Evolutionary conservation across 2,888 invertebrate species (phyloP).

Genomic region (Cantharis lateralis): DNA sequence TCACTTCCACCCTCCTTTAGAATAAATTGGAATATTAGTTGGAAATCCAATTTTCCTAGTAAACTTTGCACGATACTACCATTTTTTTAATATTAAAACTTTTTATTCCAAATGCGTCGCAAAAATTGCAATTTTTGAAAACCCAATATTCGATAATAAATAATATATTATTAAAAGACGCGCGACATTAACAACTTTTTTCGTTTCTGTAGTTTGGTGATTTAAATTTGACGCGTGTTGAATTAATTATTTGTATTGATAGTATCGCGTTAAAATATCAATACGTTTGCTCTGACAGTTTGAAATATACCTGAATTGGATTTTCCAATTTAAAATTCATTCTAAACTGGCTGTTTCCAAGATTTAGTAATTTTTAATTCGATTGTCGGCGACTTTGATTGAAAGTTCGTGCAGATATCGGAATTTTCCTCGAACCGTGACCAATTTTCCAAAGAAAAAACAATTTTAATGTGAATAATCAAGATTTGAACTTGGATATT

Average conservation of each 20-base stretch:
- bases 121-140: neutral
- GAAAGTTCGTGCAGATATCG: neutral
- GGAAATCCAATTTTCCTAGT: neutral
- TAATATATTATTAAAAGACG: neutral
- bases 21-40: neutral
- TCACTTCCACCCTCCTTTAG: neutral
- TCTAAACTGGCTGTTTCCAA: neutral
- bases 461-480: too few relatives aligned
- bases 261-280: neutral
- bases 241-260: neutral
- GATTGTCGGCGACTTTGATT: neutral
- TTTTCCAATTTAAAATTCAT: neutral
- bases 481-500: too few relatives aligned
- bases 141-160: neutral
- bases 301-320: neutral
- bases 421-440: neutral
- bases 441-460: too few relatives aligned
- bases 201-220: neutral
- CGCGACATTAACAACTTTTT: neutral
- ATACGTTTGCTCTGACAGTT: neutral
- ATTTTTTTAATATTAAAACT: neutral
- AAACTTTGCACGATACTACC: neutral
- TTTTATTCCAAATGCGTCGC: neutral
- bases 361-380: neutral
- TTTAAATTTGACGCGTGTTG: neutral